These are phyloP conservation scores for Pogonomyrmex barbatus DNA, from an alignment of 1,140 invertebrate species.

Conservation along the genomic window DNA sequence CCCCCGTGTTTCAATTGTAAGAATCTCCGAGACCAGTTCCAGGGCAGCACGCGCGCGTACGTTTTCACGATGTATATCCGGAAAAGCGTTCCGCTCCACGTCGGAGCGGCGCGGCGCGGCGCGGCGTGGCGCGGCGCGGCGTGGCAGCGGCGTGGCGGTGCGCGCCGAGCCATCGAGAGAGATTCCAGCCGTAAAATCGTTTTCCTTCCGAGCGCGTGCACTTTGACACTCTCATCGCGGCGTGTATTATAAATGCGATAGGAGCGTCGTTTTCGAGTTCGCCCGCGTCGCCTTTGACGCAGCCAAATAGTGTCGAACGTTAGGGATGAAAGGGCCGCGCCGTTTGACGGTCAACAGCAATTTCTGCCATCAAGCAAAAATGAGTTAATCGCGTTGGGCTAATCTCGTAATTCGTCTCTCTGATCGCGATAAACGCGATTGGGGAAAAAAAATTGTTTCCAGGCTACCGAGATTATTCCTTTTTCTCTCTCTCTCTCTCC, in stretches of 20 bases:
- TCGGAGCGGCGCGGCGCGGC: neutral
- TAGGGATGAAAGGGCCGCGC: neutral
- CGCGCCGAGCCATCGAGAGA: slow-evolving; percentile 38
- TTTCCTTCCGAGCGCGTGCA: slow-evolving; percentile 41
- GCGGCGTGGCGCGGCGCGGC: neutral
- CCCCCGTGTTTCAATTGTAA: slow-evolving; percentile 72
- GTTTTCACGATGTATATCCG: slow-evolving; percentile 68
- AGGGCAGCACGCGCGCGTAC: slow-evolving; percentile 20
- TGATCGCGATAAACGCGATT: slow-evolving; percentile 2
- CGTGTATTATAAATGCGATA: slow-evolving; percentile 60
- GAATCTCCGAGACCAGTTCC: slow-evolving; percentile 46
- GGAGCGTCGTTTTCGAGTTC: slow-evolving; percentile 33
- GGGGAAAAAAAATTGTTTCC: slow-evolving; percentile 1
- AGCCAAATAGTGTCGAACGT: slow-evolving; percentile 19
- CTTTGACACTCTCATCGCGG: slow-evolving; percentile 46
- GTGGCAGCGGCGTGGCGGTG: neutral
- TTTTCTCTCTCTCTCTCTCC: neutral
- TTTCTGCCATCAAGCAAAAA: slow-evolving; percentile 32
- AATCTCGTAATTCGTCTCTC: slow-evolving; percentile 26
- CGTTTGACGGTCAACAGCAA: slow-evolving; percentile 37
- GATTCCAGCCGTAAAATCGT: slow-evolving; percentile 48
- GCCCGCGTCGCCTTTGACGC: slow-evolving; percentile 46
- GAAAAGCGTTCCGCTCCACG: slow-evolving; percentile 48
- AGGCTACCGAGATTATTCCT: neutral
- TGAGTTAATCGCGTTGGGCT: slow-evolving; percentile 27